A percentile compares a stretch with the other conserved stretches of the same genome.
Evolutionary conservation across 2,888 invertebrate genomes (phyloP).

Genomic region (Dryococelus australis): DNA sequence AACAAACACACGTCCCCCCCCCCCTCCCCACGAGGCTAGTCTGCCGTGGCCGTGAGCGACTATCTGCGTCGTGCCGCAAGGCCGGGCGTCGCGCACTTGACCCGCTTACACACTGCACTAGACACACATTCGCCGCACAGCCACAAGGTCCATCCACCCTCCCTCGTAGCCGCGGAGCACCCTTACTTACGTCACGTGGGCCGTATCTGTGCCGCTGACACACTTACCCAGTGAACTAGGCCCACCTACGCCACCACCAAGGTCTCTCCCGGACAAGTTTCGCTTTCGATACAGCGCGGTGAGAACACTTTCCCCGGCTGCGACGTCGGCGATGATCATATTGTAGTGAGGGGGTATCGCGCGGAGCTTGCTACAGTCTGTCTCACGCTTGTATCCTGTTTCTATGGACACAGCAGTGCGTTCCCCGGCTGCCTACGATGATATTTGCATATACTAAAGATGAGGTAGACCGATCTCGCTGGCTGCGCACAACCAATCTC

Average conservation of each 20-base stretch:
- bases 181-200: slow-evolving; percentile 3
- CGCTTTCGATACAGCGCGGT: slow-evolving; percentile 21
- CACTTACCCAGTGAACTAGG: slow-evolving; percentile 62
- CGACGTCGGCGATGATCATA: too few relatives aligned
- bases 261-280: slow-evolving; percentile 20
- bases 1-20: too few relatives aligned
- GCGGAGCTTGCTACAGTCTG: too few relatives aligned
- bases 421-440: too few relatives aligned
- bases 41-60: not conserved
- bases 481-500: too few relatives aligned
- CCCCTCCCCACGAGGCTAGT: too few relatives aligned
- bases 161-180: slow-evolving; percentile 28
- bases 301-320: not conserved
- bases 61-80: not conserved
- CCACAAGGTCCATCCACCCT: slow-evolving; percentile 19
- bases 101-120: slow-evolving; percentile 59
- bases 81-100: slow-evolving; percentile 46
- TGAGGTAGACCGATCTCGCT: too few relatives aligned
- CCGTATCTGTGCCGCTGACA: slow-evolving; percentile 57
- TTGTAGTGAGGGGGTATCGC: too few relatives aligned
- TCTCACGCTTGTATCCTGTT: too few relatives aligned
- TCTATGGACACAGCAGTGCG: too few relatives aligned
- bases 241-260: slow-evolving; percentile 54
- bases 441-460: too few relatives aligned
- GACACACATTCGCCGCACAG: slow-evolving; percentile 56